Conservation (phyloP, 2,113 vertebrate genomes). For the Anseranas semipalmata region DNA sequence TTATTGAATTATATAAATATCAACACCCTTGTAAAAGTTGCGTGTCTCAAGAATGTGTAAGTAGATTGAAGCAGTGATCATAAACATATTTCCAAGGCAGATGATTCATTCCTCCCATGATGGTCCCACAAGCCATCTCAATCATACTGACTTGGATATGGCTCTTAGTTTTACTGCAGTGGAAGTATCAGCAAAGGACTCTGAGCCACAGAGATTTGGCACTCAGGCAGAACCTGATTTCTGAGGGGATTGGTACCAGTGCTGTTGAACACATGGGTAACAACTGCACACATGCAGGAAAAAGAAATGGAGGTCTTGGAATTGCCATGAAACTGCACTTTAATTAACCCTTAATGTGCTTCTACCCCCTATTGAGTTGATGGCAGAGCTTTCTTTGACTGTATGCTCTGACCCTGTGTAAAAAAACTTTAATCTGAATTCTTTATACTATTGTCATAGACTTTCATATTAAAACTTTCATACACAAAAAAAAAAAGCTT, state of each 20-base stretch:
- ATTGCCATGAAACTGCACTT: slow-evolving; percentile 31
- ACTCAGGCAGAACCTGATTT: not conserved
- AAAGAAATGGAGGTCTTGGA: not conserved
- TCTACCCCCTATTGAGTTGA: not conserved
- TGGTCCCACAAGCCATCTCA: slow-evolving; percentile 12
- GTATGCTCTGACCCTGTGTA: not conserved
- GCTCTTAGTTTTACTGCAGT: not conserved
- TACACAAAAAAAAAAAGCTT: not conserved
- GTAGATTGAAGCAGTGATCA: slow-evolving; percentile 23
- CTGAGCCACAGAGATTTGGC: not conserved
- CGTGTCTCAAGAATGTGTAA: slow-evolving; percentile 10
- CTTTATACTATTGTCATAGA: not conserved
- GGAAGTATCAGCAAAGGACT: not conserved
- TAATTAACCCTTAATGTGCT: not conserved
- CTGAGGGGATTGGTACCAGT: not conserved
- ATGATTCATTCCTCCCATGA: slow-evolving; percentile 61
- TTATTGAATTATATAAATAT: slow-evolving; percentile 56
- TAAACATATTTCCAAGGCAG: slow-evolving; percentile 45
- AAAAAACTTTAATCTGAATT: not conserved
- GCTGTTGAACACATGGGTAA: not conserved
- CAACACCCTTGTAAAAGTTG: slow-evolving; percentile 39
- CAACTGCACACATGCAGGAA: not conserved
- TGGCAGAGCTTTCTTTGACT: not conserved
- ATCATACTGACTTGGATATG: not conserved
- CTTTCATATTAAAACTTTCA: slow-evolving; percentile 31